phyloP scores from a whole-genome alignment of 2,888 invertebrate genomes.

The Hyalella azteca region DNA sequence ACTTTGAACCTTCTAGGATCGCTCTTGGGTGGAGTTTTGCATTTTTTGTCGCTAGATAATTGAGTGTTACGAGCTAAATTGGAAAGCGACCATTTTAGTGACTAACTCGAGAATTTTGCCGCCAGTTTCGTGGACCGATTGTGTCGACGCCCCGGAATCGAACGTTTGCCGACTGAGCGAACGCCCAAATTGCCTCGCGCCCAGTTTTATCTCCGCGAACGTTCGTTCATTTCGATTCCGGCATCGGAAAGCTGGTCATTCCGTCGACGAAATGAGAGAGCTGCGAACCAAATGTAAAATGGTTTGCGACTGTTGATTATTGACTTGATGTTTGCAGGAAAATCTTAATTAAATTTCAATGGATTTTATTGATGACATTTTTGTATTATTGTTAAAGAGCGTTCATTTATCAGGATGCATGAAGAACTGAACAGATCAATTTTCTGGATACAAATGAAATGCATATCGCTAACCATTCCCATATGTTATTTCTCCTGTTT shows the following conservation, averaged over 20 bases:
- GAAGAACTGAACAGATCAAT: no score
- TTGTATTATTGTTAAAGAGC: no score
- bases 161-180: slow-evolving; percentile 24
- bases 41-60: slow-evolving; percentile 31
- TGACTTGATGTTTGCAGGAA: no score
- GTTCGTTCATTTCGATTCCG: not conserved
- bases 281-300: no score
- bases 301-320: no score
- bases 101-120: slow-evolving; percentile 16
- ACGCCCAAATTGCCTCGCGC: not conserved
- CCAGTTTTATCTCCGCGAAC: not conserved
- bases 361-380: no score
- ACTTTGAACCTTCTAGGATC: slow-evolving; percentile 25
- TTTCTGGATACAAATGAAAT: no score
- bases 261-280: not conserved
- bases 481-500: no score
- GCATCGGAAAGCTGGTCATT: not conserved
- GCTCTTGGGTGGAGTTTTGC: slow-evolving; percentile 28
- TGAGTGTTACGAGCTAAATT: slow-evolving; percentile 36
- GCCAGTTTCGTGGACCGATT: not conserved
- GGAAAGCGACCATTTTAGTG: slow-evolving; percentile 35
- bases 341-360: no score
- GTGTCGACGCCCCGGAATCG: slow-evolving; percentile 10
- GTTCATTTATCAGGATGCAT: no score
- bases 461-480: no score